These are phyloP conservation scores for Anodontia alba DNA, from an alignment of 2,888 invertebrate genomes.

Conservation along the genomic window DNA sequence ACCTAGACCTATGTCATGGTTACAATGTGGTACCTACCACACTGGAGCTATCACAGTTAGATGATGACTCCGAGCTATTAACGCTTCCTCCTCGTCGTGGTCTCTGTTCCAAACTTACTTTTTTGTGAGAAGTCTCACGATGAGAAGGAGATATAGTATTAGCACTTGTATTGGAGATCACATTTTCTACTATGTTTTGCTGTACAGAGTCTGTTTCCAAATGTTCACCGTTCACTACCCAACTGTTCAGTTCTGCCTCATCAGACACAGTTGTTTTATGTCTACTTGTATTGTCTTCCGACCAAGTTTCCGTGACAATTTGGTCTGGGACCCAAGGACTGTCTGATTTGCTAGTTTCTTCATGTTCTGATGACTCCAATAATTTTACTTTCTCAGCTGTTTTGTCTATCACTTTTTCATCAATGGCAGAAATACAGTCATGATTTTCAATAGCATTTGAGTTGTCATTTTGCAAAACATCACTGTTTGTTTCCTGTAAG, in stretches of 20 bases:
- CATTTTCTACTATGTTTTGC: background rate
- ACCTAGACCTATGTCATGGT: no score
- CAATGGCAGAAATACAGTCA: background rate
- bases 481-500: background rate
- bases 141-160: background rate
- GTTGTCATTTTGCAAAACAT: background rate
- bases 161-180: slow-evolving; percentile 7
- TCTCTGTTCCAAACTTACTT: slow-evolving; percentile 31
- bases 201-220: background rate
- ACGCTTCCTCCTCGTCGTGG: slow-evolving; percentile 23
- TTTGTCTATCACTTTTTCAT: background rate
- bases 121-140: background rate
- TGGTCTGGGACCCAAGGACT: background rate
- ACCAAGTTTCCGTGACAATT: background rate
- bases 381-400: background rate
- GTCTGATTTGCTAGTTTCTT: background rate
- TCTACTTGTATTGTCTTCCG: background rate
- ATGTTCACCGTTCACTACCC: slow-evolving; percentile 8
- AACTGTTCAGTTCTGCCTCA: background rate
- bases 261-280: background rate
- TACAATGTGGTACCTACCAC: slow-evolving; percentile 63
- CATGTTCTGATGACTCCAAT: background rate
- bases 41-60: slow-evolving; percentile 78
- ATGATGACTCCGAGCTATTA: slow-evolving; percentile 56
- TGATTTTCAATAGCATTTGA: background rate